Evolutionary conservation across 2,888 invertebrate genomes (phyloP).

Genomic region (Hemaris fuciformis): DNA sequence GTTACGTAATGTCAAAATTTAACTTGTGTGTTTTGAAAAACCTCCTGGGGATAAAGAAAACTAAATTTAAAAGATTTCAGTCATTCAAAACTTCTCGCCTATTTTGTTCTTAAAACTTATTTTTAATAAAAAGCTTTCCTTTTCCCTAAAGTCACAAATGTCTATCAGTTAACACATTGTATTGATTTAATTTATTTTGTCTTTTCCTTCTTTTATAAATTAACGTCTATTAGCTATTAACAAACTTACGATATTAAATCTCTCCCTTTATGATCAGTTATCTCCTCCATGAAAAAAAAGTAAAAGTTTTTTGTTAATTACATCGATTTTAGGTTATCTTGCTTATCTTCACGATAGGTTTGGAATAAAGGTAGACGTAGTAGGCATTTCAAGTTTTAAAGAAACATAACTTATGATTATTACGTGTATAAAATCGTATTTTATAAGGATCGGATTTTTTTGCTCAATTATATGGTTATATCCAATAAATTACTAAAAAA

Average conservation of each 20-base stretch:
- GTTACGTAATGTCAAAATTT: constrained; percentile 79
- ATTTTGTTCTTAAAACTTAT: neutral
- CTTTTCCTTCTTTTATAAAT: neutral
- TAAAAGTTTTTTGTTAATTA: neutral
- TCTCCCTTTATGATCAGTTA: no score
- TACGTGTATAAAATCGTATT: no score
- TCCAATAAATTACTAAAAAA: no score
- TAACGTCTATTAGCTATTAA: neutral
- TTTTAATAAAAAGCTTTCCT: neutral
- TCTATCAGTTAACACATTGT: constrained; percentile 3
- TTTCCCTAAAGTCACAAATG: neutral
- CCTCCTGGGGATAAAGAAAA: neutral
- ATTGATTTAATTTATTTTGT: constrained; percentile 11
- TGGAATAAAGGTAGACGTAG: neutral
- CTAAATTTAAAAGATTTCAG: neutral
- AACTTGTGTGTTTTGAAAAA: constrained; percentile 25
- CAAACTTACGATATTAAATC: neutral
- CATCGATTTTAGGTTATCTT: constrained; percentile 9
- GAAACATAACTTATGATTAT: no score
- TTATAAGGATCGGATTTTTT: no score
- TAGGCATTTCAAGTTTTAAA: neutral
- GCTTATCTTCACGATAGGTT: neutral
- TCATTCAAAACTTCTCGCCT: neutral
- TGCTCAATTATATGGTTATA: no score
- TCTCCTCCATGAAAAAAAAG: neutral